phyloP scores from a whole-genome alignment of 1,140 invertebrate genomes.

The Agraylea sexmaculata region DNA sequence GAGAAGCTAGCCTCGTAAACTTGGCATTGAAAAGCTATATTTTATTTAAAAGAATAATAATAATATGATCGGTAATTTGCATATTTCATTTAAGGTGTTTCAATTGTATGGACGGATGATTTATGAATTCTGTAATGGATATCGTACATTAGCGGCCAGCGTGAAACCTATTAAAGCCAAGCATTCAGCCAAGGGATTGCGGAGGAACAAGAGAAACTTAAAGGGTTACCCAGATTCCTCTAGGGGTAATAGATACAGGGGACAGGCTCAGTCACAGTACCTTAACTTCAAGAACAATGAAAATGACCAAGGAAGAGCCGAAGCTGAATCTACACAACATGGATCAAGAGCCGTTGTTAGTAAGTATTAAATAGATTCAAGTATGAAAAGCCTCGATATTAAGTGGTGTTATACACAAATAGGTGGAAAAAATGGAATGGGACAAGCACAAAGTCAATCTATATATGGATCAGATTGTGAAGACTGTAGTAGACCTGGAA shows the following conservation, averaged over 20 bases:
- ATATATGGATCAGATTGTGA: conserved; percentile 42
- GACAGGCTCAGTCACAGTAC: conserved; percentile 75
- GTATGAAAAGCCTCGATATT: neutral
- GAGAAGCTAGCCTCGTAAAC: neutral
- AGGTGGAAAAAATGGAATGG: conserved; percentile 65
- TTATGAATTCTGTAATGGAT: conserved; percentile 8
- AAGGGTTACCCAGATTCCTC: conserved; percentile 2
- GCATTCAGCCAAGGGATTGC: neutral
- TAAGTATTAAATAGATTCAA: no score
- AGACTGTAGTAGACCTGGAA: conserved; percentile 26
- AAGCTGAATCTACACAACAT: conserved; percentile 60
- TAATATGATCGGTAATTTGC: neutral
- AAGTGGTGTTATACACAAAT: conserved; percentile 4
- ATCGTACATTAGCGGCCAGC: neutral
- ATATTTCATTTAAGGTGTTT: conserved; percentile 2
- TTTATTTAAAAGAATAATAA: neutral
- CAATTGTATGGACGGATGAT: conserved; percentile 3
- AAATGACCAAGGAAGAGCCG: conserved; percentile 56
- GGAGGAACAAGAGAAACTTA: conserved; percentile 3
- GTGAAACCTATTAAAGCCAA: neutral
- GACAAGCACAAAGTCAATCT: conserved; percentile 66
- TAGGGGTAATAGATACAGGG: conserved; percentile 38
- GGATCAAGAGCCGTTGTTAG: conserved; percentile 63
- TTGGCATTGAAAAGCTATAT: no score
- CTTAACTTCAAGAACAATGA: conserved; percentile 47